Percentiles rank a stretch among this genome's conserved stretches.
Conservation (phyloP, 2,797 vertebrate species). For the Hylomyscus alleni region DNA sequence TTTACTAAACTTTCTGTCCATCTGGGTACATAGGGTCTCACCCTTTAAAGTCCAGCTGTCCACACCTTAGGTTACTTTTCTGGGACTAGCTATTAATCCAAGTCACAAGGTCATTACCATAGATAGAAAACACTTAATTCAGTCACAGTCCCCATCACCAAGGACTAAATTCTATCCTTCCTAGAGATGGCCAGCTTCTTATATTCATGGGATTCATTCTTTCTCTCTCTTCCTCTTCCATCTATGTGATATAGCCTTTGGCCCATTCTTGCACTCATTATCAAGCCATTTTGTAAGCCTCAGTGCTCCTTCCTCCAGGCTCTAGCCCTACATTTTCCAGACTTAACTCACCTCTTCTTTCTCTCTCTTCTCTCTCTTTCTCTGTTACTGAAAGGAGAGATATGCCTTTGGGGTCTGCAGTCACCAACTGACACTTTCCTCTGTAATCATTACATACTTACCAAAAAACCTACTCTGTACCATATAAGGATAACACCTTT, state of each 20-base stretch:
- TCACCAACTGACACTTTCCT: not conserved
- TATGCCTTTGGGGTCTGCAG: not conserved
- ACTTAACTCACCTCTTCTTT: not conserved
- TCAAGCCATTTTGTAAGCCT: not conserved
- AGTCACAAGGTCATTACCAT: not conserved
- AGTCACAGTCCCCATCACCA: not conserved
- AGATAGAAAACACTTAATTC: not conserved
- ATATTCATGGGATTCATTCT: not conserved
- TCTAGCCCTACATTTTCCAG: not conserved
- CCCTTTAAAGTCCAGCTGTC: not conserved
- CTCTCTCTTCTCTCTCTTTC: no score
- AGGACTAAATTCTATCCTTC: not conserved
- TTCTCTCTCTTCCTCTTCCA: not conserved
- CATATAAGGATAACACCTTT: not conserved
- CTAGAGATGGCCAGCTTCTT: not conserved
- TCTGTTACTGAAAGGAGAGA: not conserved
- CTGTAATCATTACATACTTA: not conserved
- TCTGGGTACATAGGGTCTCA: not conserved
- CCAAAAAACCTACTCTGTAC: not conserved
- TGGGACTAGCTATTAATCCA: not conserved
- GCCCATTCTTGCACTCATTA: not conserved
- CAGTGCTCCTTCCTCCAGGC: not conserved
- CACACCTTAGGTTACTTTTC: not conserved
- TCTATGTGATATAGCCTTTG: not conserved
- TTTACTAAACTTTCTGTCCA: not conserved